phyloP scores from a whole-genome alignment of 2,113 vertebrate species.

The Benitochromis conjunctus region DNA sequence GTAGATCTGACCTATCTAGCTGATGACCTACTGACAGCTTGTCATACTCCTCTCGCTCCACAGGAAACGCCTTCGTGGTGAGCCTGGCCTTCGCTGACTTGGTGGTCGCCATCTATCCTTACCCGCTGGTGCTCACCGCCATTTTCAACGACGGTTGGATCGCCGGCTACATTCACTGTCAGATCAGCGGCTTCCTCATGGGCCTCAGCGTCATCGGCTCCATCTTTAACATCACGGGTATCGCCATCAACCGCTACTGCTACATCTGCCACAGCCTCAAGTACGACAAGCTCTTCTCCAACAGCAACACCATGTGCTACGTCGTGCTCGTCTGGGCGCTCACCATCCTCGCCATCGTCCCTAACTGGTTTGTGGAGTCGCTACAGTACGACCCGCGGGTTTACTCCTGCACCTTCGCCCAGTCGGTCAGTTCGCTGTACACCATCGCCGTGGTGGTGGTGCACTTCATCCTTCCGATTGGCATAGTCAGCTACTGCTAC shows the following conservation, averaged over 20 bases:
- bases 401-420: slow-evolving; percentile 82
- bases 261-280: slow-evolving; percentile 82
- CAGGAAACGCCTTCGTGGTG: slow-evolving; percentile 83
- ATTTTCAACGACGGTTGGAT: slow-evolving; percentile 80
- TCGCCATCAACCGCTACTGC: slow-evolving; percentile 82
- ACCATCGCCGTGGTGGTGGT: slow-evolving; percentile 78
- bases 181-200: slow-evolving; percentile 83
- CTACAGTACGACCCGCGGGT: slow-evolving; percentile 78
- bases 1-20: not conserved
- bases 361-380: slow-evolving; percentile 81
- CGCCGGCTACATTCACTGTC: slow-evolving; percentile 79
- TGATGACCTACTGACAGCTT: not conserved
- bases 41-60: not conserved
- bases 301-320: slow-evolving; percentile 76
- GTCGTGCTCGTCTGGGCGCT: slow-evolving; percentile 77
- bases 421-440: slow-evolving; percentile 79
- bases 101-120: slow-evolving; percentile 80
- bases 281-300: slow-evolving; percentile 79
- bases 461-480: slow-evolving; percentile 80
- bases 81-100: slow-evolving; percentile 81
- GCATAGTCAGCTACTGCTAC: slow-evolving; percentile 81
- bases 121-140: slow-evolving; percentile 77
- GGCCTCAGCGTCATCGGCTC: slow-evolving; percentile 82
- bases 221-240: slow-evolving; percentile 83
- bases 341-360: slow-evolving; percentile 75